Conservation (phyloP, 2,888 invertebrate genomes). For the Zootermopsis nevadensis region DNA sequence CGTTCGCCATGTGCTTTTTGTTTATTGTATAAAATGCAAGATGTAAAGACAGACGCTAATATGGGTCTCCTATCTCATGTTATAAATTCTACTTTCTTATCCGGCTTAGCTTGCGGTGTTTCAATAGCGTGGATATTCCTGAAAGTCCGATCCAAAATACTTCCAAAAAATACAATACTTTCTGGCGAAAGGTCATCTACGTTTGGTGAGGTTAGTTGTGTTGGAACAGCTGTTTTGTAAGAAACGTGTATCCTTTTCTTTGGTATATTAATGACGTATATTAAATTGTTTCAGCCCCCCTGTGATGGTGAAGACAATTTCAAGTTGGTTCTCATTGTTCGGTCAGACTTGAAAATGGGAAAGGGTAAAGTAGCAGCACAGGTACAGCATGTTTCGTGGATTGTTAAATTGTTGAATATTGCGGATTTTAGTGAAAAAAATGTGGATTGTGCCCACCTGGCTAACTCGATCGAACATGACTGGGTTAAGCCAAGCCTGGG, state of each 20-base stretch:
- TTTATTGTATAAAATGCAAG: too few species aligned
- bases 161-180: neutral
- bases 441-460: too few species aligned
- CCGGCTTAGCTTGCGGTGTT: neutral
- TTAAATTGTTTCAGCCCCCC: neutral
- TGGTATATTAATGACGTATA: too few species aligned
- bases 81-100: neutral
- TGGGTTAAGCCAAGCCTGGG: too few species aligned
- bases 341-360: slow-evolving; percentile 80
- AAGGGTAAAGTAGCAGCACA: slow-evolving; percentile 82
- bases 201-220: neutral
- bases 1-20: too few species aligned
- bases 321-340: slow-evolving; percentile 81
- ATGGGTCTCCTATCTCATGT: too few species aligned
- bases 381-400: neutral
- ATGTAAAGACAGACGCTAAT: neutral
- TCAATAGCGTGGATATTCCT: neutral
- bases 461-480: too few species aligned
- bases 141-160: neutral
- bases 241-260: too few species aligned
- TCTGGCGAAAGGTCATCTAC: neutral
- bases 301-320: slow-evolving; percentile 52
- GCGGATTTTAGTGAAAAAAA: too few species aligned
- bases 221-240: neutral
- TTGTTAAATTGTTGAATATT: neutral